Base-by-base conservation (phyloP, 53 echinoderm and acorn worm genomes). In the Astropecten irregularis region DNA sequence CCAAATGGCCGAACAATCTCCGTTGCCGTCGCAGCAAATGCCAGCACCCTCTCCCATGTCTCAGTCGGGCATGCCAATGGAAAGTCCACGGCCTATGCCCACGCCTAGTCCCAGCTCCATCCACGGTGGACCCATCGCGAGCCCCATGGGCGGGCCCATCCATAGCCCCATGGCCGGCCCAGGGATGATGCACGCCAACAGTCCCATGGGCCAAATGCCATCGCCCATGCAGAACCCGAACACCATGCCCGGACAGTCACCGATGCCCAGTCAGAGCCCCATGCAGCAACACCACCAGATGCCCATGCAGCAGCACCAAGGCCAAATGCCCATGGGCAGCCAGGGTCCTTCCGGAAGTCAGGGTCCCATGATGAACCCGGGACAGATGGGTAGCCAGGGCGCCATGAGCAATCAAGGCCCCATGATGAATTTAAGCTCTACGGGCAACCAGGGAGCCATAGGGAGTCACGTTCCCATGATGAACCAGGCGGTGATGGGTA, bases 211-310 rank as follows among this genome's bases (percentile, higher is more conserved):
- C 36, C 84, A 90, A 37, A 91, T 90, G 90, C 56, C 74, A 20
- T 79, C 79, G 9, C 79, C 79, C n/a, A 95, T 95, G 95, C 89
- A 86, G 85, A 91, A 89, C 51, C 91, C 91, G 9, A 95, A 91
- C 70, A 69, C 91, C 16, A 91, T 89, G 77, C 89, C 86, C 13
- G 88, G 83, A 4, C 88, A 83, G 33, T 62, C 76, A 8, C 89
- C 83, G 8, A 83, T 89, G 42, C 91, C 95, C 5, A 91, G 87
- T 61, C 95, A 89, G 23, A 94, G 89, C 40, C 87, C 91, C 11
- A 94, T 94, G 95, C 91, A 84, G 42, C 84, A 37, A 73, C 50
- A 73, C 59, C 49, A 57, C 13, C 68, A 89, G 26, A 57, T 83
- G 83, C 84, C 56, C 8, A 79, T 84, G 79, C 89, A 88, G 77